These are phyloP conservation scores for Gadus chalcogrammus DNA, from an alignment of 2,113 vertebrate species.

Conservation along the genomic window DNA sequence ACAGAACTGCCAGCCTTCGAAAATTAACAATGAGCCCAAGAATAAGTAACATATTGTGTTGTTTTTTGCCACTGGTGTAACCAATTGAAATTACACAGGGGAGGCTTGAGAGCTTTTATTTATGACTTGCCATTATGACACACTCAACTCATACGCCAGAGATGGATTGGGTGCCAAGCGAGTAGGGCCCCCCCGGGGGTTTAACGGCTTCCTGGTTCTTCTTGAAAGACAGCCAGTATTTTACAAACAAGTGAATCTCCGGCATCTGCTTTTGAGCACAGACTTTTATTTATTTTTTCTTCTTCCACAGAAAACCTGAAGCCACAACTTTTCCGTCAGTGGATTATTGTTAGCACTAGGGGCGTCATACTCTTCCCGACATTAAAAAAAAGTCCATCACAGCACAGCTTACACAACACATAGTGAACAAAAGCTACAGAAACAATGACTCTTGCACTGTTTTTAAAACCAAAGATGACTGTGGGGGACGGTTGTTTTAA, in stretches of 20 bases:
- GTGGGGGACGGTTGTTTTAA: constrained; percentile 58
- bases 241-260: not conserved
- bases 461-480: constrained; percentile 53
- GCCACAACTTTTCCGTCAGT: constrained; percentile 44
- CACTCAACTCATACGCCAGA: constrained; percentile 60
- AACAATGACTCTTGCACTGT: constrained; percentile 61
- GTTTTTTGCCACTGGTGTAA: constrained; percentile 50
- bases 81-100: constrained; percentile 53
- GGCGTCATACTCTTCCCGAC: constrained; percentile 52
- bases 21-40: constrained; percentile 22
- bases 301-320: constrained; percentile 30
- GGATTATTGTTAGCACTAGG: constrained; percentile 35
- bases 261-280: constrained; percentile 17
- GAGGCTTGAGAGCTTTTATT: constrained; percentile 43
- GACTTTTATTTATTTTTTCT: constrained; percentile 2
- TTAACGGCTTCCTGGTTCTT: constrained; percentile 31
- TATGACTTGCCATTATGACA: constrained; percentile 58
- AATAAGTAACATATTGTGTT: constrained; percentile 41
- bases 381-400: constrained; percentile 16
- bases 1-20: constrained; percentile 26
- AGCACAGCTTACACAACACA: constrained; percentile 32
- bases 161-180: constrained; percentile 53
- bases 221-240: constrained; percentile 10
- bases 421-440: constrained; percentile 38
- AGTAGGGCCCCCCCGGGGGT: not conserved